Conservation (phyloP, 2,888 invertebrate species). For the Hemicrepidius hirtus region DNA sequence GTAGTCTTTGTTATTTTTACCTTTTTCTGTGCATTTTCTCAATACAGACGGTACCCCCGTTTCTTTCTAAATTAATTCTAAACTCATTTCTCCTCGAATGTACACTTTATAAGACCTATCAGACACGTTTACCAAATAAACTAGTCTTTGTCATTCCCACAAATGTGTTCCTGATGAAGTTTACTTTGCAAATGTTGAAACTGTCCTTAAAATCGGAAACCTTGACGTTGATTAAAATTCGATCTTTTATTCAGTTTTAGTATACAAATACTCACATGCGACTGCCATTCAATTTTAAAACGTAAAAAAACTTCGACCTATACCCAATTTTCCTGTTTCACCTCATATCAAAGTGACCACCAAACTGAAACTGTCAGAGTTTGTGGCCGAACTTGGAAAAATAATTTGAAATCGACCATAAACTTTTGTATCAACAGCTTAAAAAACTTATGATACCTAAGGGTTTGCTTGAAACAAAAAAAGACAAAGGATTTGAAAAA, state of each 20-base stretch:
- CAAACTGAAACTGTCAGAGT: constrained; percentile 25
- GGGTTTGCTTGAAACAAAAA: neutral
- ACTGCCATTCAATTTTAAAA: too few species aligned
- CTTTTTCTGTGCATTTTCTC: constrained; percentile 22
- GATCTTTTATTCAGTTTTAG: neutral
- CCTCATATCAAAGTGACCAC: constrained; percentile 11
- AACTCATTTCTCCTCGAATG: constrained; percentile 23
- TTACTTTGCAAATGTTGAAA: too few species aligned
- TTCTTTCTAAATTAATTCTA: constrained; percentile 33
- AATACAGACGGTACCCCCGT: constrained; percentile 31
- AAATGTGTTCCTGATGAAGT: too few species aligned
- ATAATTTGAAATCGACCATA: constrained; percentile 24
- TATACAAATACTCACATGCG: too few species aligned
- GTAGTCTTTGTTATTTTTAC: constrained; percentile 37
- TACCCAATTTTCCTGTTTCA: constrained; percentile 1
- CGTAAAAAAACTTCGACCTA: neutral
- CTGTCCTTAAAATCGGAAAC: too few species aligned
- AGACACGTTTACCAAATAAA: neutral
- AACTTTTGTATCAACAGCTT: neutral
- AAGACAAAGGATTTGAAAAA: neutral
- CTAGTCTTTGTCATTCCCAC: too few species aligned
- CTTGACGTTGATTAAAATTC: too few species aligned
- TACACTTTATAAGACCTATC: constrained; percentile 10
- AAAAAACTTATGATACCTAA: neutral
- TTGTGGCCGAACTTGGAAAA: constrained; percentile 5